Evolutionary conservation across 2,888 invertebrate species (phyloP).

Genomic region (Acleris laterana): DNA sequence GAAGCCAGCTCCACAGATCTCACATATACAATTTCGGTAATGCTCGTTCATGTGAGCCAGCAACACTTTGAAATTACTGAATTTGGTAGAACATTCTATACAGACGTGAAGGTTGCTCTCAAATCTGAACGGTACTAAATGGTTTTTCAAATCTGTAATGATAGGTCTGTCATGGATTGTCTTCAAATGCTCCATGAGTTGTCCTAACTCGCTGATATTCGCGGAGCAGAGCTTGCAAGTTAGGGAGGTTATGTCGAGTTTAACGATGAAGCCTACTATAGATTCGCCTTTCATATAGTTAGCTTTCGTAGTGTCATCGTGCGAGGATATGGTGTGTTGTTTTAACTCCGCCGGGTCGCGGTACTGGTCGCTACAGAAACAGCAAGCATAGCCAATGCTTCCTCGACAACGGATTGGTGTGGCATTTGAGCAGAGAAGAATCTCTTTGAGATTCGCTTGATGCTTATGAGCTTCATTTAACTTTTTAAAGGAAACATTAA

Average conservation of each 20-base stretch:
- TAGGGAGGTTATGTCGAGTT: conserved; percentile 59
- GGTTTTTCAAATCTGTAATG: conserved; percentile 50
- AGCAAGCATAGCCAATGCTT: conserved; percentile 61
- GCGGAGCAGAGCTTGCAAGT: conserved; percentile 52
- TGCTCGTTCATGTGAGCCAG: conserved; percentile 66
- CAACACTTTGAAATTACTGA: conserved; percentile 58
- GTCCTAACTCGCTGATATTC: conserved; percentile 44
- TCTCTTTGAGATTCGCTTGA: conserved; percentile 57
- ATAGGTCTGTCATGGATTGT: conserved; percentile 47
- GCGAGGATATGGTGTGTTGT: conserved; percentile 53
- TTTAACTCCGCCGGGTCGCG: conserved; percentile 58
- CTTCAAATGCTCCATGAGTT: conserved; percentile 50
- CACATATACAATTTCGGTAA: conserved; percentile 74
- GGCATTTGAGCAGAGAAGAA: conserved; percentile 63
- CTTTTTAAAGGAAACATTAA: conserved; percentile 28
- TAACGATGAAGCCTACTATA: conserved; percentile 50
- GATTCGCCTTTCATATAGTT: conserved; percentile 55
- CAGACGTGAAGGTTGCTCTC: conserved; percentile 37
- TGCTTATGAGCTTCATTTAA: conserved; percentile 50
- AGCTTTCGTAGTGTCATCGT: conserved; percentile 50
- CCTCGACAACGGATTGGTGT: conserved; percentile 64
- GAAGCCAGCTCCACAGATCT: conserved; percentile 76
- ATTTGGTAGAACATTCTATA: conserved; percentile 40
- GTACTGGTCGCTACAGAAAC: conserved; percentile 60
- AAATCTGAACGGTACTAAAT: conserved; percentile 60